A percentile compares a stretch with the other conserved stretches of the same genome.
phyloP scores from a whole-genome alignment of 1,140 invertebrate genomes.

The Seison nebaliae region DNA sequence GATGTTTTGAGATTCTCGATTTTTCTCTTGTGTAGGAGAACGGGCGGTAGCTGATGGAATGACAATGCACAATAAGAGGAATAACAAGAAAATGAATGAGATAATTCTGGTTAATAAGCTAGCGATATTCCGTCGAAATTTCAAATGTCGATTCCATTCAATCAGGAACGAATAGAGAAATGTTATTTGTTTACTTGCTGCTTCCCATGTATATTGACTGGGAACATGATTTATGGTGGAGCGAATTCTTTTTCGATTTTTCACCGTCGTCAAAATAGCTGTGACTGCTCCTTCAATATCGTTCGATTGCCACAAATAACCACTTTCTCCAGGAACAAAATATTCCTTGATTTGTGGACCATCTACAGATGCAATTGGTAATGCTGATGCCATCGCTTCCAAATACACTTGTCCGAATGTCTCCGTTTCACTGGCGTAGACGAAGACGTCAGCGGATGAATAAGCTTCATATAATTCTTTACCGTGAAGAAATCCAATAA shows the following conservation, averaged over 20 bases:
- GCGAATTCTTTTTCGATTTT: not conserved
- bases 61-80: too few species aligned
- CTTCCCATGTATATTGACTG: too few species aligned
- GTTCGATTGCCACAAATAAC: constrained; percentile 9
- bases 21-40: too few species aligned
- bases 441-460: constrained; percentile 11
- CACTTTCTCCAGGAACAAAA: constrained; percentile 8
- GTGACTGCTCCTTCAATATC: constrained; percentile 1
- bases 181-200: too few species aligned
- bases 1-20: too few species aligned
- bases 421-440: constrained; percentile 9
- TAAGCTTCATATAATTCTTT: constrained; percentile 4
- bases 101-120: too few species aligned
- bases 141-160: too few species aligned
- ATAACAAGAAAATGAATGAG: too few species aligned
- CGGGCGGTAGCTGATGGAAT: too few species aligned
- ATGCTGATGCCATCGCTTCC: constrained; percentile 11
- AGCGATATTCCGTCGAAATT: too few species aligned
- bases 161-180: too few species aligned
- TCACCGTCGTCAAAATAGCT: constrained; percentile 2
- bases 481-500: constrained; percentile 11
- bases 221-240: too few species aligned
- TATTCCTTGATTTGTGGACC: constrained; percentile 12
- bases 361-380: constrained; percentile 6
- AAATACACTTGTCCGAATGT: constrained; percentile 13